phyloP scores from a whole-genome alignment of 2,797 vertebrate genomes.

The Pempheris klunzingeri region DNA sequence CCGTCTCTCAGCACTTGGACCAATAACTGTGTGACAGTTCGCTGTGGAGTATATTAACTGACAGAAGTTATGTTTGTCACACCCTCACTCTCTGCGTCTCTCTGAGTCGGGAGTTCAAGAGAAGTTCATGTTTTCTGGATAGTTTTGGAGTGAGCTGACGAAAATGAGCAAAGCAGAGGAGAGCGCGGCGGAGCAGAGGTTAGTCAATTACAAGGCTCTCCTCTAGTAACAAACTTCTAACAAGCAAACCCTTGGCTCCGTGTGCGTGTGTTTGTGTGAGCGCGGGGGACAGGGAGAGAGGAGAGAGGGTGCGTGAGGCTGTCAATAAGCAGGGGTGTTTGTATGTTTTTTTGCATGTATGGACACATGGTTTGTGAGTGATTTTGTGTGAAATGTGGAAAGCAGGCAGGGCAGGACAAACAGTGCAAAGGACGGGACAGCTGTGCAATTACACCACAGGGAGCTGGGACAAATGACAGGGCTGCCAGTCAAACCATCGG shows the following conservation, averaged over 20 bases:
- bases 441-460: constrained; percentile 57
- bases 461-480: constrained; percentile 66
- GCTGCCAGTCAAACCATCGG: constrained; percentile 54
- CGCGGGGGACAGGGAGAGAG: constrained; percentile 18
- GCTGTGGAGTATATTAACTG: constrained; percentile 36
- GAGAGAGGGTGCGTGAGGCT: constrained; percentile 25
- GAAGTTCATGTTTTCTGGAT: constrained; percentile 80
- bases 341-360: constrained; percentile 49
- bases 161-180: constrained; percentile 75
- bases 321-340: constrained; percentile 50
- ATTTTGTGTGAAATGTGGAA: constrained; percentile 46
- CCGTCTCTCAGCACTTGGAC: constrained; percentile 33
- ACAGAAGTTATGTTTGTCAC: constrained; percentile 70
- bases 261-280: constrained; percentile 42
- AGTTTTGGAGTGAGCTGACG: constrained; percentile 66
- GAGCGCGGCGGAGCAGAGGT: constrained; percentile 76
- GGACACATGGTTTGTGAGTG: constrained; percentile 44
- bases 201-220: constrained; percentile 81
- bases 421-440: constrained; percentile 46
- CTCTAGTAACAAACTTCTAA: constrained; percentile 79
- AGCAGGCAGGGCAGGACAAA: constrained; percentile 27
- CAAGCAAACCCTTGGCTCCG: constrained; percentile 67
- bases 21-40: constrained; percentile 34
- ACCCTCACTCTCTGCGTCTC: constrained; percentile 55
- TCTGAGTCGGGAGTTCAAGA: constrained; percentile 70